phyloP scores from a whole-genome alignment of 2,797 vertebrate genomes.

The Simalia tracyae region DNA sequence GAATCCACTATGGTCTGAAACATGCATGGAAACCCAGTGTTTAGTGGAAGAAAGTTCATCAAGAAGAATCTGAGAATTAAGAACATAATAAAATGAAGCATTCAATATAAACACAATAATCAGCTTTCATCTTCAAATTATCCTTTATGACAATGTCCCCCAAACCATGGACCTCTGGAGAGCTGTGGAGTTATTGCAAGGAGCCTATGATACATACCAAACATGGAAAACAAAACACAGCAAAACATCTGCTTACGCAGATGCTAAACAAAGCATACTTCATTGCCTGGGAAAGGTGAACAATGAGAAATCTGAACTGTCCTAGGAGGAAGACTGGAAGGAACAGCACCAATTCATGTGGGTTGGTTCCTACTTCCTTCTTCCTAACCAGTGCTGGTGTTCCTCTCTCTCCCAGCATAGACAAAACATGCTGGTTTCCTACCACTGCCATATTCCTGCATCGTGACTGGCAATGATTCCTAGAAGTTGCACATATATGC shows the following conservation, averaged over 20 bases:
- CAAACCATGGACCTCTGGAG: background rate
- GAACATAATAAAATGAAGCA: slow-evolving; percentile 18
- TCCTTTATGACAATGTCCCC: background rate
- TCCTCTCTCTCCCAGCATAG: background rate
- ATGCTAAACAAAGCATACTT: background rate
- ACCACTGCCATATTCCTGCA: background rate
- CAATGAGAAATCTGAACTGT: background rate
- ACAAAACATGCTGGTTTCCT: background rate
- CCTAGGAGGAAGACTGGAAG: background rate
- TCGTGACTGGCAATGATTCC: background rate
- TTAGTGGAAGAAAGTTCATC: slow-evolving; percentile 91
- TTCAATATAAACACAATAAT: slow-evolving; percentile 13
- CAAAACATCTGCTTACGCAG: background rate
- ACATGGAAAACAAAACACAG: background rate
- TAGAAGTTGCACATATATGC: background rate
- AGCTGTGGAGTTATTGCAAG: background rate
- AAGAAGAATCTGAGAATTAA: slow-evolving; percentile 82
- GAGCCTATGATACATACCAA: background rate
- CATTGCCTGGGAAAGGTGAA: background rate
- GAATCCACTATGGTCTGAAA: slow-evolving; percentile 98
- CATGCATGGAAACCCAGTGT: slow-evolving; percentile 92
- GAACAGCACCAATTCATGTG: background rate
- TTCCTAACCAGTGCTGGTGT: background rate
- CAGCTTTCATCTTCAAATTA: slow-evolving; percentile 22
- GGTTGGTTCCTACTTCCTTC: background rate